Evolutionary conservation across 1,140 invertebrate genomes (phyloP), one percentile per base, ranked within the genome.

Genomic region (Eumaeus atala): DNA sequence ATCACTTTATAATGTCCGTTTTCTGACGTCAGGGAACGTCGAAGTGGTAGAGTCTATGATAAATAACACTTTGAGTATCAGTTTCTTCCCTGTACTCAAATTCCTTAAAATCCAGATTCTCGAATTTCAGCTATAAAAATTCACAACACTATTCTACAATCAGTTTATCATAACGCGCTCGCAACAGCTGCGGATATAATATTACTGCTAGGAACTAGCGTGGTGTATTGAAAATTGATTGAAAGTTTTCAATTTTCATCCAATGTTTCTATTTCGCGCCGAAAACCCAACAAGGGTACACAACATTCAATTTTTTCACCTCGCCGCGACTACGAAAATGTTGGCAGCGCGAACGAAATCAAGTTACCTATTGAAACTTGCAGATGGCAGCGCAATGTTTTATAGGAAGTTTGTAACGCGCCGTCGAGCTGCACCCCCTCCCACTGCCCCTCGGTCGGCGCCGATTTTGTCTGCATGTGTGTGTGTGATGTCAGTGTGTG

Each of bases 351-450:
- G 83, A 65, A 76, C 71, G 67, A 71, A 72, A 64, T 75, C 79
- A 77, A 82, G 79, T 86, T 86, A 80, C 77, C 73, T 77, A 84
- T 86, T 83, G 77, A 83, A 86, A 84, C 79, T 77, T 79, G 78
- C 78, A 87, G 84, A 87, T 84, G 84, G 81, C 83, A 77, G 77
- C 71, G 75, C 72, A 74, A 71, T 77, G 64, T 82, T 86, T 80
- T 86, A 86, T 74, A 78, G 70, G 66, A 81, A 64, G 75, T 75
- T 73, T 69, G 72, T 57, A 62, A 68, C 58, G 64, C 62, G 67
- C 66, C 66, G 68, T 65, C 65, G 64, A 50, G 61, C 58, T 55
- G 50, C 65, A 50, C 58, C 66, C 56, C 59, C 37, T 50, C 55
- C 60, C 64, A 51, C 62, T 56, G 51, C 51, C 59, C 55, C 58